These are phyloP conservation scores for Antedon bifida DNA, from an alignment of 35 echinoderm and acorn worm genomes.

Conservation along the genomic window DNA sequence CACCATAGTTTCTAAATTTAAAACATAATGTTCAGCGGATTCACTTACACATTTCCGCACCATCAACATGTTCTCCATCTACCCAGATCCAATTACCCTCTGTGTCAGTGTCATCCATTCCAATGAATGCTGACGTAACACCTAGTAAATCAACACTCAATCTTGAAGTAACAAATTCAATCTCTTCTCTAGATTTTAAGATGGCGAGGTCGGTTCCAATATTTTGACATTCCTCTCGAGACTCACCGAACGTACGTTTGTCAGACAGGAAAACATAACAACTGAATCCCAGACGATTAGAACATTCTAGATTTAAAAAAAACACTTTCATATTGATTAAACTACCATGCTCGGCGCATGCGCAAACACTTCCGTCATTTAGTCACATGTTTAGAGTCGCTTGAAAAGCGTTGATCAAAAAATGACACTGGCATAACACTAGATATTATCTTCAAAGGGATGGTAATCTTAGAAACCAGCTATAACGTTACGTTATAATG, in stretches of 20 bases:
- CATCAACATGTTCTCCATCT: not conserved
- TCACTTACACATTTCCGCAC: not conserved
- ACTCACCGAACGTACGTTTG: not conserved
- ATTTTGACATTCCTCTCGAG: not conserved
- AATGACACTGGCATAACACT: too few species aligned
- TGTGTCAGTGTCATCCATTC: not conserved
- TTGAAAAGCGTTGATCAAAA: too few species aligned
- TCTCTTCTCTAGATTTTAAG: not conserved
- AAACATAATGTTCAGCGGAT: too few species aligned
- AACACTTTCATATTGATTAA: too few species aligned
- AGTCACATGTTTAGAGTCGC: too few species aligned
- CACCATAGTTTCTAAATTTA: too few species aligned
- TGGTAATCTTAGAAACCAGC: too few species aligned
- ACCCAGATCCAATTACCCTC: not conserved
- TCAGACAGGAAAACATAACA: not conserved
- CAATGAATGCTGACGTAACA: not conserved
- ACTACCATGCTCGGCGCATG: too few species aligned
- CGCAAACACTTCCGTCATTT: too few species aligned
- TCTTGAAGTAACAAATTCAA: not conserved
- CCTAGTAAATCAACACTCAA: not conserved
- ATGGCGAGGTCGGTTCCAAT: not conserved
- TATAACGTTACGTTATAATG: too few species aligned
- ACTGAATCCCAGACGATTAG: not conserved
- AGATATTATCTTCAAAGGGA: too few species aligned
- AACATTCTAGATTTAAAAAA: not conserved